Evolutionary conservation across 53 echinoderm and acorn worm species (phyloP).

Genomic region (Hippasteria phrygiana): DNA sequence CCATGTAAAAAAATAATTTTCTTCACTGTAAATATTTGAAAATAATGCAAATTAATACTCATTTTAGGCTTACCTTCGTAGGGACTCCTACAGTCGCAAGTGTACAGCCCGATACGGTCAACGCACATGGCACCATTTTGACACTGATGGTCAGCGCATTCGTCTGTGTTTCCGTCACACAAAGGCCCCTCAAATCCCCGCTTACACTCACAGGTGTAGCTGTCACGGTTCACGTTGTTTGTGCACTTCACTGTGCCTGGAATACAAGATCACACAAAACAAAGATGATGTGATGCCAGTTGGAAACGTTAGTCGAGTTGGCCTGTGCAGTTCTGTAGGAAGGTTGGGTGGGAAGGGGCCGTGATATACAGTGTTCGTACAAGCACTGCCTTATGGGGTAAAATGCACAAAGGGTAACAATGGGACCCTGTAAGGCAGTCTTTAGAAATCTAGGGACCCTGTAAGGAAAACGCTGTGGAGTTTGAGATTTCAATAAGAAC

Average conservation of each 20-base stretch:
- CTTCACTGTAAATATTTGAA: too few relatives aligned
- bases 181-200: constrained; percentile 45
- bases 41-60: too few relatives aligned
- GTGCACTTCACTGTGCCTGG: constrained; percentile 28
- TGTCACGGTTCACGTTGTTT: constrained; percentile 13
- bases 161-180: constrained; percentile 60
- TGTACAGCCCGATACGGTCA: constrained; percentile 48
- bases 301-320: background rate
- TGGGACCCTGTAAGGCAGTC: too few relatives aligned
- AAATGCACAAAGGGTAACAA: too few relatives aligned
- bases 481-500: too few relatives aligned
- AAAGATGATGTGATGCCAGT: background rate
- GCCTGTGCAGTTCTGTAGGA: too few relatives aligned
- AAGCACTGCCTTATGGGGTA: too few relatives aligned
- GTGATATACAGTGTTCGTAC: too few relatives aligned
- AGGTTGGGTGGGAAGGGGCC: too few relatives aligned
- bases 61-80: constrained; percentile 55
- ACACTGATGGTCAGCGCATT: constrained; percentile 59
- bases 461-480: too few relatives aligned
- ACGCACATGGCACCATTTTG: constrained; percentile 62
- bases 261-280: background rate
- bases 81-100: constrained; percentile 48
- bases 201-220: constrained; percentile 45
- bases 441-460: too few relatives aligned
- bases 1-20: too few relatives aligned